Evolutionary conservation across 2,797 vertebrate genomes (phyloP).

Genomic region (Schizothorax lantsangensis): DNA sequence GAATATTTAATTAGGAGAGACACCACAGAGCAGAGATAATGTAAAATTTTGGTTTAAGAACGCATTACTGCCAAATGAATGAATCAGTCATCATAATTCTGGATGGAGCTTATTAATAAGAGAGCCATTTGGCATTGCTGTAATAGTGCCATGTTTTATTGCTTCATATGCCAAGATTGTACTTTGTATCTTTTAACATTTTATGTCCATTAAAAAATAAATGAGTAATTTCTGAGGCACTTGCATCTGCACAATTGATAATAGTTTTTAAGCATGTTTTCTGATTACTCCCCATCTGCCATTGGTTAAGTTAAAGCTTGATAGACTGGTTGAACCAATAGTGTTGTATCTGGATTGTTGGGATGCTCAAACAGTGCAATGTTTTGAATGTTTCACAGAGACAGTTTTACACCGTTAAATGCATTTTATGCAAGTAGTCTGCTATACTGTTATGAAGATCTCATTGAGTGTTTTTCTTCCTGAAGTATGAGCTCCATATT

Average conservation of each 20-base stretch:
- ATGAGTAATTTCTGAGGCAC: neutral
- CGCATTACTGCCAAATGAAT: constrained; percentile 43
- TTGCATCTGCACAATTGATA: neutral
- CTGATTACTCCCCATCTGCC: neutral
- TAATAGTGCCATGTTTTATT: constrained; percentile 59
- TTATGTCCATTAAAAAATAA: neutral
- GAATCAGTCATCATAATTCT: constrained; percentile 37
- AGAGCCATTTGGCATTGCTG: constrained; percentile 44
- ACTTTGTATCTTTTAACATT: neutral
- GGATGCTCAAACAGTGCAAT: neutral
- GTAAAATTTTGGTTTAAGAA: constrained; percentile 40
- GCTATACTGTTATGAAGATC: neutral
- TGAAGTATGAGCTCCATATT: neutral
- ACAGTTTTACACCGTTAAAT: neutral
- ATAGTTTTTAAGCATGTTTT: neutral
- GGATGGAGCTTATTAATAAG: constrained; percentile 58
- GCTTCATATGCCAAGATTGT: constrained; percentile 28
- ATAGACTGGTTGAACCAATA: neutral
- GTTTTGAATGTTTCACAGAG: neutral
- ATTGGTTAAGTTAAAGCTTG: neutral
- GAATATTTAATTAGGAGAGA: constrained; percentile 31
- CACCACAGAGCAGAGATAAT: constrained; percentile 27
- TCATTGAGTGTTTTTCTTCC: neutral
- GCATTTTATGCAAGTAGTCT: neutral
- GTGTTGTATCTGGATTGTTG: neutral